Evolutionary conservation across 2,113 vertebrate species (phyloP).

Genomic region (Platysternon megacephalum): DNA sequence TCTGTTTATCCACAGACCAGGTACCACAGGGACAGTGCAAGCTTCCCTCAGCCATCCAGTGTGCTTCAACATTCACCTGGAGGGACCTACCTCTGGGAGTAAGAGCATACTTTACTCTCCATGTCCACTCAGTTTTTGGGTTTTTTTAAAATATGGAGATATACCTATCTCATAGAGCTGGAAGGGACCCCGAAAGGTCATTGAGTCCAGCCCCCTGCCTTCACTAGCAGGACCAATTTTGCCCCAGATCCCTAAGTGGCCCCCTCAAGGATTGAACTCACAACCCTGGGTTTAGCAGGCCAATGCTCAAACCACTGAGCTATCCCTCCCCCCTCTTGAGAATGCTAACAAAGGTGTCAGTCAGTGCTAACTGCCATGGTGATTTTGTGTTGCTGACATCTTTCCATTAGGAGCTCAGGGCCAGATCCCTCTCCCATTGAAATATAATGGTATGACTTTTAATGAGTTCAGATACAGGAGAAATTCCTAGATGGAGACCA

Average conservation of each 20-base stretch:
- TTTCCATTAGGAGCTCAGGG: background rate
- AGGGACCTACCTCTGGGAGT: background rate
- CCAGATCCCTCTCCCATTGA: too few species aligned
- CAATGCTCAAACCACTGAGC: too few species aligned
- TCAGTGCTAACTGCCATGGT: background rate
- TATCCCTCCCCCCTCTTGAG: background rate
- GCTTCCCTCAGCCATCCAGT: background rate
- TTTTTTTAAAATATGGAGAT: too few species aligned
- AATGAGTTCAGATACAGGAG: background rate
- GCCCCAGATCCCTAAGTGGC: too few species aligned
- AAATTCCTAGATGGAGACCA: background rate
- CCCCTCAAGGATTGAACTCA: too few species aligned
- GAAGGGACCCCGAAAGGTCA: too few species aligned
- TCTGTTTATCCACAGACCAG: background rate
- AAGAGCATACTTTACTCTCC: background rate
- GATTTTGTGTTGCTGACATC: background rate
- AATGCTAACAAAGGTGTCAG: background rate
- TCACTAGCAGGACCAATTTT: too few species aligned
- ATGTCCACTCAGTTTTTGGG: too few species aligned
- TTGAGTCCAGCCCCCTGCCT: too few species aligned
- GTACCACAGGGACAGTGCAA: background rate
- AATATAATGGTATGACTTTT: background rate
- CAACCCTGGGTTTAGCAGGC: too few species aligned
- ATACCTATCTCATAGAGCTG: too few species aligned
- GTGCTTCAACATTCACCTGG: accelerated